Evolutionary conservation across 2,113 vertebrate species (phyloP).

Genomic region (Plotosus lineatus): DNA sequence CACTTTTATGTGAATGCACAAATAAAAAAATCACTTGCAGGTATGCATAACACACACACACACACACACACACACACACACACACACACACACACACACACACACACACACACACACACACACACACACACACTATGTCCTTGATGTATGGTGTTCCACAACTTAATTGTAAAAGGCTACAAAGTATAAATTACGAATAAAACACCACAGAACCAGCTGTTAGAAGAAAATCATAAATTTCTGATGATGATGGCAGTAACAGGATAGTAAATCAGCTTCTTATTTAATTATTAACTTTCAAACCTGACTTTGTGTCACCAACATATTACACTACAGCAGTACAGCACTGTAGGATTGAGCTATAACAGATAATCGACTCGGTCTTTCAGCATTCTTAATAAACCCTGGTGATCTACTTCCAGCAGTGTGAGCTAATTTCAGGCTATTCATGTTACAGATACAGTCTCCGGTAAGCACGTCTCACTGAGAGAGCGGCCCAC

Average conservation of each 20-base stretch:
- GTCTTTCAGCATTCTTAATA: conserved; percentile 64
- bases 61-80: conserved; percentile 24
- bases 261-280: not conserved
- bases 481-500: conserved; percentile 39
- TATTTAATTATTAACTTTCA: not conserved
- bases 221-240: too few relatives aligned
- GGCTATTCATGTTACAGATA: conserved; percentile 74
- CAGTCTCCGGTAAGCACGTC: conserved; percentile 71
- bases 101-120: conserved; percentile 17
- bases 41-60: conserved; percentile 25
- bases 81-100: conserved; percentile 55
- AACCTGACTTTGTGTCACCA: not conserved
- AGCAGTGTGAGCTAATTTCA: conserved; percentile 73
- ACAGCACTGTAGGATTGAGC: not conserved
- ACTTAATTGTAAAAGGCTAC: not conserved
- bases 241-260: too few relatives aligned
- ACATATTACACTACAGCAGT: not conserved
- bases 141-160: not conserved
- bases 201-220: not conserved
- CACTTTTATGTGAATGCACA: conserved; percentile 9
- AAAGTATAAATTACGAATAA: not conserved
- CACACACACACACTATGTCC: not conserved
- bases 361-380: not conserved
- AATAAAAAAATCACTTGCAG: conserved; percentile 36
- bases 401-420: conserved; percentile 70